Evolutionary conservation across 2,888 invertebrate genomes (phyloP).

Genomic region (Axea sp.): DNA sequence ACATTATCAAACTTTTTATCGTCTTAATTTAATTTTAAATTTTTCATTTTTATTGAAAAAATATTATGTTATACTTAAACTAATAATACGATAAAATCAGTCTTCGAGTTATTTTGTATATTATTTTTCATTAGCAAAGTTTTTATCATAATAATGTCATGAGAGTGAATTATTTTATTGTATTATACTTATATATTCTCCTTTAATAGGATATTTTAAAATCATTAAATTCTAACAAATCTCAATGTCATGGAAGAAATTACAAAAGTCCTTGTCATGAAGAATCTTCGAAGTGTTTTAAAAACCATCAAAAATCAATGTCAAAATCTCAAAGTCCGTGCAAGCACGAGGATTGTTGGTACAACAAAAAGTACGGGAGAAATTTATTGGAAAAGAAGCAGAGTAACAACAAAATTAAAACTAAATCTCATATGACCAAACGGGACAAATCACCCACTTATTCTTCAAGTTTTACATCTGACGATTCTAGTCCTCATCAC

Average conservation of each 20-base stretch:
- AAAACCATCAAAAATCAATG: slow-evolving; percentile 12
- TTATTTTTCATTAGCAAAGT: too few species aligned
- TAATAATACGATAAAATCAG: too few species aligned
- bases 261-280: slow-evolving; percentile 31
- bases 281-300: slow-evolving; percentile 13
- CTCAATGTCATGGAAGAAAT: slow-evolving; percentile 21
- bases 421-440: slow-evolving; percentile 12
- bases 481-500: slow-evolving; percentile 30
- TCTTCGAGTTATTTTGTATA: too few species aligned
- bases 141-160: too few species aligned
- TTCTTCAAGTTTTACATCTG: slow-evolving; percentile 39
- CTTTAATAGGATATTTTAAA: slow-evolving; percentile 40
- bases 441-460: slow-evolving; percentile 37
- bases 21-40: too few species aligned
- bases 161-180: too few species aligned
- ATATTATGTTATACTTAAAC: too few species aligned
- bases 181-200: background rate
- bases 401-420: slow-evolving; percentile 16
- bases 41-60: too few species aligned
- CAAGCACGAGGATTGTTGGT: slow-evolving; percentile 48
- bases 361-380: slow-evolving; percentile 44
- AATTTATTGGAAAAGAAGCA: slow-evolving; percentile 29
- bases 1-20: too few species aligned
- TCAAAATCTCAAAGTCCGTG: slow-evolving; percentile 43
- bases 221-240: slow-evolving; percentile 19